These are phyloP conservation scores for Odontocolon sp. DNA, from an alignment of 2,888 invertebrate genomes.

Conservation along the genomic window DNA sequence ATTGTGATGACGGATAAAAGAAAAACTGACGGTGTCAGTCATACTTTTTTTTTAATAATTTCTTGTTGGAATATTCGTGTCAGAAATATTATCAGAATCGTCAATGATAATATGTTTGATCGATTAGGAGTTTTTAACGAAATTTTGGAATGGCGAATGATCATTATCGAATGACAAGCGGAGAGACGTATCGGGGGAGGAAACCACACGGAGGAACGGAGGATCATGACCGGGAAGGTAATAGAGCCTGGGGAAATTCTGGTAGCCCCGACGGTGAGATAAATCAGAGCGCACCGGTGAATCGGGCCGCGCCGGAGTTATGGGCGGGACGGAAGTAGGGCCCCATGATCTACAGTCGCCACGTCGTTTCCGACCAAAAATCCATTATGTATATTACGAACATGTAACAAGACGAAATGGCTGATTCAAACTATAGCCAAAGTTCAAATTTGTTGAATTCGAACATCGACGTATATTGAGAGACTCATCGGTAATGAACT, in stretches of 20 bases:
- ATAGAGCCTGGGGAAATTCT: conserved; percentile 68
- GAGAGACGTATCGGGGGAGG: conserved; percentile 34
- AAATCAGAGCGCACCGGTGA: conserved; percentile 73
- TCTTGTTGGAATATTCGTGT: not conserved
- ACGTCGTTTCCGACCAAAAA: conserved; percentile 78
- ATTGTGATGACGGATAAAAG: not conserved
- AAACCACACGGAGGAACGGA: conserved; percentile 56
- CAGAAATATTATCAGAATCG: no score
- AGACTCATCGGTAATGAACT: not conserved
- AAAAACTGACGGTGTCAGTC: not conserved
- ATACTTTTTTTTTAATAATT: not conserved
- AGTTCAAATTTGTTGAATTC: no score
- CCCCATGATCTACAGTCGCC: conserved; percentile 77
- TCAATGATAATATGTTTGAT: no score
- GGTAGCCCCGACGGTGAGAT: conserved; percentile 68
- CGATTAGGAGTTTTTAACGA: no score
- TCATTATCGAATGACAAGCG: conserved; percentile 15
- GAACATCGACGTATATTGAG: not conserved
- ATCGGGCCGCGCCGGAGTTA: conserved; percentile 69
- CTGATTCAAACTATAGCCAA: conserved; percentile 26
- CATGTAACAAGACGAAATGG: conserved; percentile 70
- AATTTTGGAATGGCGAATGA: not conserved
- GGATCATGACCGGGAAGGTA: conserved; percentile 71
- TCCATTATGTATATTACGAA: conserved; percentile 78
- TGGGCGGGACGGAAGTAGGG: conserved; percentile 76